A percentile compares a stretch with the other conserved stretches of the same genome.
Evolutionary conservation across 2,888 invertebrate species (phyloP).

Genomic region (Cylloceria caligata): DNA sequence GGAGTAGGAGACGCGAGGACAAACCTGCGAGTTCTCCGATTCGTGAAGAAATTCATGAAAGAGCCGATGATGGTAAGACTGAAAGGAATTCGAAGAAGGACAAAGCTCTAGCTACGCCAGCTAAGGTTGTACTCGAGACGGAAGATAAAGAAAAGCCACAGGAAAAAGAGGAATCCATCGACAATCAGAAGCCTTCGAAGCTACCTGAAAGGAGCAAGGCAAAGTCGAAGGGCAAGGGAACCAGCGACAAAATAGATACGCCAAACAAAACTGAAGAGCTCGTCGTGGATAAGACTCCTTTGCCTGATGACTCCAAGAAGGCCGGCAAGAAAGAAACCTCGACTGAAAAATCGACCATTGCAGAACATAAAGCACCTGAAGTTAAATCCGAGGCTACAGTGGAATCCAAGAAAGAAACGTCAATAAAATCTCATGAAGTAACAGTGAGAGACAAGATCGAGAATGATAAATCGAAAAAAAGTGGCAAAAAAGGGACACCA

Average conservation of each 20-base stretch:
- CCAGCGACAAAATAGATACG: conserved; percentile 11
- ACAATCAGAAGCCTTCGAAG: conserved; percentile 12
- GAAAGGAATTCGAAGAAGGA: conserved; percentile 30
- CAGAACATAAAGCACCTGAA: conserved; percentile 35
- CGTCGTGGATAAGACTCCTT: conserved; percentile 18
- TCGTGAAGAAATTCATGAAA: conserved; percentile 21
- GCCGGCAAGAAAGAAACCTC: conserved; percentile 48
- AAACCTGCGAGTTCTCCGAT: conserved; percentile 48
- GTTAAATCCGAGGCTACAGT: conserved; percentile 16
- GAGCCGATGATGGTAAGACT: conserved; percentile 57
- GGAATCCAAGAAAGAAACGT: not conserved
- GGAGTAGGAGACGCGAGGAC: conserved; percentile 72
- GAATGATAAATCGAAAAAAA: conserved; percentile 46
- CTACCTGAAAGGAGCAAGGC: conserved; percentile 33
- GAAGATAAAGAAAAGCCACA: conserved; percentile 21
- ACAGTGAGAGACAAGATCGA: conserved; percentile 20
- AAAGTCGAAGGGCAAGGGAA: conserved; percentile 26
- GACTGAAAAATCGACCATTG: conserved; percentile 31
- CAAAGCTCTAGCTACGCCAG: not conserved
- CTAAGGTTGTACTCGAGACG: not conserved
- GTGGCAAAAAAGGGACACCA: conserved; percentile 43
- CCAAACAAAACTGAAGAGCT: conserved; percentile 10
- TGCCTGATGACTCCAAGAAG: conserved; percentile 38
- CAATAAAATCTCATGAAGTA: not conserved
- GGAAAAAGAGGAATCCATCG: conserved; percentile 16